Evolutionary conservation across 2,113 vertebrate genomes (phyloP).

Genomic region (Nycticryphes semicollaris): DNA sequence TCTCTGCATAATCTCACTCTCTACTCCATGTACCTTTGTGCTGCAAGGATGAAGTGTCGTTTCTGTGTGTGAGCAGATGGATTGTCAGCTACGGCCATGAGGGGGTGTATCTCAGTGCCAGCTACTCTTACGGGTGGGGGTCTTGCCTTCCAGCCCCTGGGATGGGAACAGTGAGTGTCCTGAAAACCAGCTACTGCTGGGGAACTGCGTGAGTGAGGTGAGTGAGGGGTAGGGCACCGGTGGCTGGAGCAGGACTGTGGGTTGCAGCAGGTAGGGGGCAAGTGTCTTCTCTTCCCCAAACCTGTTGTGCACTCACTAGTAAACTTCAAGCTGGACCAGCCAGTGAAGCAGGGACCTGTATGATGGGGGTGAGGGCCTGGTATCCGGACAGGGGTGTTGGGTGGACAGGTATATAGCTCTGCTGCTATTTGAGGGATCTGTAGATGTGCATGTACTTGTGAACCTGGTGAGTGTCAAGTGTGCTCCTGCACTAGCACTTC

Average conservation of each 20-base stretch:
- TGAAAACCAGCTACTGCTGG: neutral
- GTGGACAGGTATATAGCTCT: neutral
- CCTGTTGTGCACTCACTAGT: neutral
- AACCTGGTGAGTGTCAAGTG: neutral
- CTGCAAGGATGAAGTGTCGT: neutral
- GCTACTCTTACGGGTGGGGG: accelerated
- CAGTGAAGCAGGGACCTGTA: neutral
- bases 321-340: neutral
- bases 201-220: neutral
- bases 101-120: neutral
- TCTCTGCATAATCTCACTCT: neutral
- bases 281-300: neutral
- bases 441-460: neutral
- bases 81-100: neutral
- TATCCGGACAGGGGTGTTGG: neutral
- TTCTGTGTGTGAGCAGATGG: no score
- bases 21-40: neutral
- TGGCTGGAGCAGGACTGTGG: neutral
- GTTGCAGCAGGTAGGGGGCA: accelerated
- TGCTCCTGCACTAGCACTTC: neutral
- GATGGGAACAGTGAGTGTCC: neutral
- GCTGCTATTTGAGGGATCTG: accelerated
- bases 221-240: neutral
- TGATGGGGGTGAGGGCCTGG: neutral
- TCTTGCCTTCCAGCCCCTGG: neutral